These are phyloP conservation scores for Sialia sialis DNA, from an alignment of 2,113 vertebrate genomes.

Conservation along the genomic window DNA sequence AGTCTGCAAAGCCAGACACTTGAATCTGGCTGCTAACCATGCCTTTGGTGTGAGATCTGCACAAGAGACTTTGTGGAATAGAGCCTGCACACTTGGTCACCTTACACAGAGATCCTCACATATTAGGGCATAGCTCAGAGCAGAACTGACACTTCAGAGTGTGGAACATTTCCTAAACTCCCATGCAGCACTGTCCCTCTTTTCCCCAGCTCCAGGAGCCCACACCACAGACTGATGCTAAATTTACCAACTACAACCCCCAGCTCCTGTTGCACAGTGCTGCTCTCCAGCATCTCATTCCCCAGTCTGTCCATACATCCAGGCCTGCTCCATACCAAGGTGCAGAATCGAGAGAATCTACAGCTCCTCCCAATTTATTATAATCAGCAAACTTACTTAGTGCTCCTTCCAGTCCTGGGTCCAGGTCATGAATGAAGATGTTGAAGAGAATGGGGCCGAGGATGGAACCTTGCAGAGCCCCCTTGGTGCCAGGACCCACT, in stretches of 20 bases:
- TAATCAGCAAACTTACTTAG: not conserved
- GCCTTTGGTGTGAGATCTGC: fast-evolving
- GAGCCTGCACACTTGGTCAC: fast-evolving
- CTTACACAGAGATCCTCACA: not conserved
- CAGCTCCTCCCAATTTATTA: not conserved
- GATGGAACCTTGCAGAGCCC: not conserved
- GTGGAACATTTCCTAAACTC: not conserved
- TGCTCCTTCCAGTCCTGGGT: not conserved
- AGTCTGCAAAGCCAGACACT: not conserved
- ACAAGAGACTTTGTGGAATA: not conserved
- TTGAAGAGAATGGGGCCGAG: not conserved
- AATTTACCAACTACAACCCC: not conserved
- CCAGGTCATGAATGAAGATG: not conserved
- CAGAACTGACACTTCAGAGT: not conserved
- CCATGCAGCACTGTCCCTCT: not conserved
- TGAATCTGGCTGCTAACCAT: not conserved
- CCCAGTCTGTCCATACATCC: not conserved
- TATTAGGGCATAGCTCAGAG: not conserved
- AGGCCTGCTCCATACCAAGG: not conserved
- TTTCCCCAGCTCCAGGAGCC: not conserved
- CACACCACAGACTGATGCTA: not conserved
- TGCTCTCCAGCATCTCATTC: not conserved
- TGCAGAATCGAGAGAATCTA: not conserved
- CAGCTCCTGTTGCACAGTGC: fast-evolving
- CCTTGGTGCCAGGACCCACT: not conserved